Conservation (phyloP, 2,797 vertebrate genomes). For the Acipenser ruthenus region DNA sequence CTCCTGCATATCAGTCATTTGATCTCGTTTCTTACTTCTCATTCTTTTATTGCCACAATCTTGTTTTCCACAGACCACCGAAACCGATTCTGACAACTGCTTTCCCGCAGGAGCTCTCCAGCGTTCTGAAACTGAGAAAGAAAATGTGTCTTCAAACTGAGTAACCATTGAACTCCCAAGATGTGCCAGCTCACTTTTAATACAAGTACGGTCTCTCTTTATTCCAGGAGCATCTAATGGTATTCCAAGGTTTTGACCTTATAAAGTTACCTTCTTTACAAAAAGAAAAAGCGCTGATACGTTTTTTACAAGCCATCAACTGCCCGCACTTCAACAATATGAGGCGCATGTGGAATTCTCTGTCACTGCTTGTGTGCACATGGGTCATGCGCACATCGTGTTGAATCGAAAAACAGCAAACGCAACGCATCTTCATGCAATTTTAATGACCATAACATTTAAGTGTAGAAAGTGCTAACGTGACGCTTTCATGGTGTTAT, state of each 20-base stretch:
- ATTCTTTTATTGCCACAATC: neutral
- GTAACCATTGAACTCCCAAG: slow-evolving; percentile 20
- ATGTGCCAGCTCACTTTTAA: slow-evolving; percentile 14
- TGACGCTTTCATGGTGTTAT: neutral
- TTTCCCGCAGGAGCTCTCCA: slow-evolving; percentile 52
- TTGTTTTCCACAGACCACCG: neutral
- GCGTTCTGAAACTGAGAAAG: slow-evolving; percentile 48
- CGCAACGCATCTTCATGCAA: neutral
- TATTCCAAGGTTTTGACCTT: neutral
- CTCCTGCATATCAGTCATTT: slow-evolving; percentile 21
- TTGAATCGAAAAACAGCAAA: neutral
- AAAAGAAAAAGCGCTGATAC: neutral
- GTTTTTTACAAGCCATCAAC: slow-evolving; percentile 7
- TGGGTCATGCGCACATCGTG: slow-evolving; percentile 44
- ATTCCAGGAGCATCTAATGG: neutral
- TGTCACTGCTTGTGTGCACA: slow-evolving; percentile 26
- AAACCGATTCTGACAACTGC: slow-evolving; percentile 23
- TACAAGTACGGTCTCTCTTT: neutral
- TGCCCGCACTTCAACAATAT: slow-evolving; percentile 8
- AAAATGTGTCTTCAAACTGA: slow-evolving; percentile 10
- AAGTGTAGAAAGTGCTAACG: slow-evolving; percentile 5
- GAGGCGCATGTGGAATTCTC: slow-evolving; percentile 18
- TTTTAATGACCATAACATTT: slow-evolving; percentile 14
- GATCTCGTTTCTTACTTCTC: slow-evolving; percentile 22
- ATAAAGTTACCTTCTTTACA: neutral